Base-by-base conservation (phyloP, 1,140 invertebrate species). In the Drosophila fuyamai region DNA sequence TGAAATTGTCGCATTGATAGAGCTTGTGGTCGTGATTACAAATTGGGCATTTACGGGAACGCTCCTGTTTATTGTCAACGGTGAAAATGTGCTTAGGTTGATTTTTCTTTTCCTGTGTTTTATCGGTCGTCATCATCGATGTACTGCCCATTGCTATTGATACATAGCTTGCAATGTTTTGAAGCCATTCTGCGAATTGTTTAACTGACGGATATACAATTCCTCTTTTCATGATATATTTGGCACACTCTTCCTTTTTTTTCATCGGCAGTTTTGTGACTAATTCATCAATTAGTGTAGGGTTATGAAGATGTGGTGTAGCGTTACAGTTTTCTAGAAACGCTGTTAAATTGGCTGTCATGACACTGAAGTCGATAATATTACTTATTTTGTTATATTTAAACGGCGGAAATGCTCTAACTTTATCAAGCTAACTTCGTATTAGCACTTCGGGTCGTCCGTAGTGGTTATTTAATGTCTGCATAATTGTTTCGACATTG, bases 391-490 rank as follows among this genome's bases (percentile, higher is more conserved):
- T 50, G 27, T 32, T 50, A 14, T 27, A 29, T 50, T 50, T 50
- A 47, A 47, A 12, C 13, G 46, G 23, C 18, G 46, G 8, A 47
- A 47, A 47, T 27, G 46, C 46, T 47, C 46, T 47, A 5, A 48
- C 18, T 48, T 48, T 48, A 10, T 32, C 13, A 6, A 48, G 10
- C 14, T 32, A 7, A 7, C 29, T 32, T 7, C 7, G 29, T 7
- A 32, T 32, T 7, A 32, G 29, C 29, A 32, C 29, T 32, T 32
- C 29, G 8, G 8, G 29, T 6, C 29, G 29, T 32, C 29, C 29
- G 6, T 32, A 32, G 2, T 48, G 46, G 23, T 48, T 27, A 48
- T 12, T 7, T 48, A 29, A 27, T 29, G 7, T 48, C 29, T 48
- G 23, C 14, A 10, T 18, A 23, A 46, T 46, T 5, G 16, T 18